These are phyloP conservation scores for Apodemia duryi DNA, from an alignment of 2,888 invertebrate species.

Conservation along the genomic window DNA sequence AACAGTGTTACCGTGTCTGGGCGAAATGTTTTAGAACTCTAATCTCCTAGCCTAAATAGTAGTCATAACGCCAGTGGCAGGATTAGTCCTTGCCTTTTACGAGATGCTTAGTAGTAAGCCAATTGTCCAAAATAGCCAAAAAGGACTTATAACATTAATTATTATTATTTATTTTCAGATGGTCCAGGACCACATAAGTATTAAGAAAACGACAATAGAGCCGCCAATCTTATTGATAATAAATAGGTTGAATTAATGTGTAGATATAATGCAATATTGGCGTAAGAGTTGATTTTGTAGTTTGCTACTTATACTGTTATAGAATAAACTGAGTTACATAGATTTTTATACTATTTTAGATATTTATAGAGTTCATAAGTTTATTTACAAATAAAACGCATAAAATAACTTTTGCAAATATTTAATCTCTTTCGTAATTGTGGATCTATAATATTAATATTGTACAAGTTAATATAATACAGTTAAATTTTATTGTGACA, in stretches of 20 bases:
- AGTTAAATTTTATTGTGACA: slow-evolving; percentile 66
- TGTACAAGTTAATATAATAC: slow-evolving; percentile 77
- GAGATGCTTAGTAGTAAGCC: no score
- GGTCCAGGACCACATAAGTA: slow-evolving; percentile 18
- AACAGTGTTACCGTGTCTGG: no score
- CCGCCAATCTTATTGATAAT: neutral
- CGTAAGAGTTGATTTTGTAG: slow-evolving; percentile 10
- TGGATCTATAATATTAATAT: slow-evolving; percentile 80
- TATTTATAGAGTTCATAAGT: neutral
- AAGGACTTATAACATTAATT: no score
- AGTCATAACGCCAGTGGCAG: no score
- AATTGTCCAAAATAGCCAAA: no score
- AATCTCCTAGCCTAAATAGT: no score
- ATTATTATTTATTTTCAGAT: slow-evolving; percentile 14
- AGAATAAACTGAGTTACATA: neutral
- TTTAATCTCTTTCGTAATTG: slow-evolving; percentile 81
- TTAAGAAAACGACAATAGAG: neutral
- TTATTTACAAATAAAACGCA: slow-evolving; percentile 55
- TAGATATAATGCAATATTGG: neutral
- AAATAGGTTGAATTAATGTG: neutral
- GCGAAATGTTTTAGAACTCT: no score
- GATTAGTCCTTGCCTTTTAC: no score
- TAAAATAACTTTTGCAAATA: slow-evolving; percentile 78
- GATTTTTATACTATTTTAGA: neutral
- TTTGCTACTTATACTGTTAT: slow-evolving; percentile 5